Evolutionary conservation across 2,888 invertebrate genomes (phyloP).

Genomic region (Sarcophaga variegata): DNA sequence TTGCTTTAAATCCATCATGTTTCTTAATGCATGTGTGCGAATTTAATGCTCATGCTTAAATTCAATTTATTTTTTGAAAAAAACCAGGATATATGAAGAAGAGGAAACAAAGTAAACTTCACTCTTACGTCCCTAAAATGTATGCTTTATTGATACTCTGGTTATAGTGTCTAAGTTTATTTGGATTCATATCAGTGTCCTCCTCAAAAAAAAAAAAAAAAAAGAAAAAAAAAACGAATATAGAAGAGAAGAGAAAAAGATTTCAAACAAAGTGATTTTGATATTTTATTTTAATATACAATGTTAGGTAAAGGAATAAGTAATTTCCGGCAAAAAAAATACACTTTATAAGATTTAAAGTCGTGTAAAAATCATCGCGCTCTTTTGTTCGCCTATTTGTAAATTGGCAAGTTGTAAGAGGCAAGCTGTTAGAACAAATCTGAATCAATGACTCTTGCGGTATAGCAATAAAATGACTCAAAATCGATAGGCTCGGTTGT

Average conservation of each 20-base stretch:
- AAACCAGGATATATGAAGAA: not conserved
- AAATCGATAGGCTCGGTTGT: no score
- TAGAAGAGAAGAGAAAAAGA: not conserved
- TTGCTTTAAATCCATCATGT: not conserved
- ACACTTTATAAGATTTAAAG: no score
- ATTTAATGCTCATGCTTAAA: not conserved
- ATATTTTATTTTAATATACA: not conserved
- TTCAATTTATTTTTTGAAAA: not conserved
- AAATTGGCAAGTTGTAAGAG: no score
- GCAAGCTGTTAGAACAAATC: no score
- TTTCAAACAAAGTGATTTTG: not conserved
- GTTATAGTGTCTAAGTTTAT: slow-evolving; percentile 3
- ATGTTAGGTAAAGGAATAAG: not conserved
- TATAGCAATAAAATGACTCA: no score
- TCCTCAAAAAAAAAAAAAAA: not conserved
- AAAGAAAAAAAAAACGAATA: not conserved
- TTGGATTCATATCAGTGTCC: slow-evolving; percentile 14
- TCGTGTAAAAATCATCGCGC: no score
- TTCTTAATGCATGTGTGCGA: not conserved
- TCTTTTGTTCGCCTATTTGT: no score
- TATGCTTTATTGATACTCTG: not conserved
- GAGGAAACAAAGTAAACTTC: no score
- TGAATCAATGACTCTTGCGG: no score
- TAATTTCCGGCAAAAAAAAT: not conserved
- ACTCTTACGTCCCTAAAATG: not conserved